Conservation (phyloP, 1,140 invertebrate genomes). For the Apocrypta bakeri region DNA sequence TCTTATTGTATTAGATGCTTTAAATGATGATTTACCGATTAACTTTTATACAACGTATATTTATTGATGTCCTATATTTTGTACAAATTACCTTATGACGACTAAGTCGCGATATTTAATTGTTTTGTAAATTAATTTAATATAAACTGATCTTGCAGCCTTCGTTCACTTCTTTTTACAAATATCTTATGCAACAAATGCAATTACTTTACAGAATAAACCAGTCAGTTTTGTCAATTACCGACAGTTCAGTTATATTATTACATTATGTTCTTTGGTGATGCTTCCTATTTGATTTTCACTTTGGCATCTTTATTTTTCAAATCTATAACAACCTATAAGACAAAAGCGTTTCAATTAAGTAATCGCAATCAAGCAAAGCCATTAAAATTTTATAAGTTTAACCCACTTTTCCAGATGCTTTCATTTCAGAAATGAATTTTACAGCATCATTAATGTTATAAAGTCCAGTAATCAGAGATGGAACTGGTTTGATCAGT, state of each 20-base stretch:
- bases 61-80: constrained; percentile 26
- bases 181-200: not conserved
- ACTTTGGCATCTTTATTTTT: constrained; percentile 59
- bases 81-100: constrained; percentile 29
- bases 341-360: constrained; percentile 39
- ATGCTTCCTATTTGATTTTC: constrained; percentile 23
- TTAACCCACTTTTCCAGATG: constrained; percentile 64
- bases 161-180: constrained; percentile 5
- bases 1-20: too few species aligned
- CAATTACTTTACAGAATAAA: constrained; percentile 9
- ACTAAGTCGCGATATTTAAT: constrained; percentile 8
- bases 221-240: constrained; percentile 25
- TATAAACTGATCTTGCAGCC: not conserved
- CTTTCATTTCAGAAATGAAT: constrained; percentile 61
- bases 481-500: constrained; percentile 63
- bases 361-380: constrained; percentile 8
- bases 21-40: too few species aligned
- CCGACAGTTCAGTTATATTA: not conserved
- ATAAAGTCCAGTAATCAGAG: constrained; percentile 60
- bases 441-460: constrained; percentile 64
- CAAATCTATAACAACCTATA: constrained; percentile 64
- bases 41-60: not conserved
- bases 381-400: not conserved
- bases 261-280: not conserved
- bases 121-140: constrained; percentile 9